Evolutionary conservation across 2,888 invertebrate species (phyloP), one percentile per base, ranked within the genome.

Genomic region (Holacanthella duospinosa): DNA sequence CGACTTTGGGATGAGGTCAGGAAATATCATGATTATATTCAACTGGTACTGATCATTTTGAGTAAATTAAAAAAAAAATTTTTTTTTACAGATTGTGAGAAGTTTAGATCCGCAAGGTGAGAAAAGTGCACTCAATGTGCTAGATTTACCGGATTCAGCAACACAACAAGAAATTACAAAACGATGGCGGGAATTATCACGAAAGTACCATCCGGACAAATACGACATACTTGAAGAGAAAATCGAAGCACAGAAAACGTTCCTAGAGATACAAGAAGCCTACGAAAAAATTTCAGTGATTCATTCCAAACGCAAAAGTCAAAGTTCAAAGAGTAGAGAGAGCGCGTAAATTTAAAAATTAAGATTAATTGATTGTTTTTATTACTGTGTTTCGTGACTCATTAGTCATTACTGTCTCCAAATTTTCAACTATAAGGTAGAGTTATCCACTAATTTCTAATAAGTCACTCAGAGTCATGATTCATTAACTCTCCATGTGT

Each of bases 251-350:
- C 89, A 93, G 75, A 87, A 89, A 70, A 85, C 83, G 60, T 95
- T 95, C 77, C 89, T 94, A 82, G 91, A 93, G 74, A 89, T 94
- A 66, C 93, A 93, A 74, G 87, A 90, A 75, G 93, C 95, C 0
- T 95, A 93, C 76, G 93, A 90, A 75, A 86, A 89, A 54, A 79
- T 94, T 0, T 91, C 90, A 9, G 89, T 86, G 72, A 88, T 88
- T 71, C 90, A 91, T 75, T 84, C 84, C 60, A 85, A 86, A 68
- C 80, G 92, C 59, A 83, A 84, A 68, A 80, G 85, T 60, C 83
- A 84, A 68, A 92, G 65, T 44, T 66, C 68, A 12, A 36, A 59
- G 29, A 43, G 43, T 26, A 16, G 29, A 55, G 56, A 36, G 16
- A 36, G 36, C 9, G 36, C 36, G 9, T 36, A 36, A n/a, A n/a